These are phyloP conservation scores for Scaptomyza graminum DNA, from an alignment of 1,140 invertebrate genomes.

Conservation along the genomic window DNA sequence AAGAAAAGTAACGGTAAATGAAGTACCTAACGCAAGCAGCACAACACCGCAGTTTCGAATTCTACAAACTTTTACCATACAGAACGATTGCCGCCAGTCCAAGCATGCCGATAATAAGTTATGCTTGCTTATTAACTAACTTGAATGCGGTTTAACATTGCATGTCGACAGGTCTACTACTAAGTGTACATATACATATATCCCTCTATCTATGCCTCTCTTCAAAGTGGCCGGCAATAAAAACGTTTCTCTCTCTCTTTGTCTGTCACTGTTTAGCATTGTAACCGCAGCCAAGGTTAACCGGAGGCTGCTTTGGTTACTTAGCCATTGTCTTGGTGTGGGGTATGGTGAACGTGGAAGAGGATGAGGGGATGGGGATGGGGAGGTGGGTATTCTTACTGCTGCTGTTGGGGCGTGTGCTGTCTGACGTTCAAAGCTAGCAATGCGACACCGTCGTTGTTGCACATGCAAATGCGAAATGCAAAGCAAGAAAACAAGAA, in stretches of 20 bases:
- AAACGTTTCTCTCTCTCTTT: slow-evolving; percentile 1
- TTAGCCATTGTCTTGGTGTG: slow-evolving; percentile 25
- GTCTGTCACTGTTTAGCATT: slow-evolving; percentile 4
- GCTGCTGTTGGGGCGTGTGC: not conserved
- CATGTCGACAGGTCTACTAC: slow-evolving; percentile 13
- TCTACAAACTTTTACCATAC: not conserved
- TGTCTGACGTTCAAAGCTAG: slow-evolving; percentile 7
- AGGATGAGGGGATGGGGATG: not conserved
- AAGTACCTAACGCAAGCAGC: too few relatives aligned
- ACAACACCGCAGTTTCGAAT: too few relatives aligned
- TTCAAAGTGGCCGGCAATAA: not conserved
- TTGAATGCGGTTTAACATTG: slow-evolving; percentile 58
- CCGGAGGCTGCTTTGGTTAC: slow-evolving; percentile 37
- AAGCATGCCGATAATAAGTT: slow-evolving; percentile 29
- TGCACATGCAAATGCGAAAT: slow-evolving; percentile 33
- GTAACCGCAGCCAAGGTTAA: slow-evolving; percentile 67
- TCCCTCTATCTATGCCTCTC: not conserved
- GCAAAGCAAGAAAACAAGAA: slow-evolving; percentile 2
- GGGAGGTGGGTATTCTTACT: not conserved
- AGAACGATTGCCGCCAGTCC: slow-evolving; percentile 51
- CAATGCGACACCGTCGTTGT: slow-evolving; percentile 44
- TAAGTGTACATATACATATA: too few relatives aligned
- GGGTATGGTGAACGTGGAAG: not conserved
- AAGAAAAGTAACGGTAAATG: too few relatives aligned
- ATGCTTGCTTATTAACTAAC: slow-evolving; percentile 40